These are phyloP conservation scores for Balaeniceps rex DNA, from an alignment of 2,113 vertebrate genomes.

Conservation along the genomic window DNA sequence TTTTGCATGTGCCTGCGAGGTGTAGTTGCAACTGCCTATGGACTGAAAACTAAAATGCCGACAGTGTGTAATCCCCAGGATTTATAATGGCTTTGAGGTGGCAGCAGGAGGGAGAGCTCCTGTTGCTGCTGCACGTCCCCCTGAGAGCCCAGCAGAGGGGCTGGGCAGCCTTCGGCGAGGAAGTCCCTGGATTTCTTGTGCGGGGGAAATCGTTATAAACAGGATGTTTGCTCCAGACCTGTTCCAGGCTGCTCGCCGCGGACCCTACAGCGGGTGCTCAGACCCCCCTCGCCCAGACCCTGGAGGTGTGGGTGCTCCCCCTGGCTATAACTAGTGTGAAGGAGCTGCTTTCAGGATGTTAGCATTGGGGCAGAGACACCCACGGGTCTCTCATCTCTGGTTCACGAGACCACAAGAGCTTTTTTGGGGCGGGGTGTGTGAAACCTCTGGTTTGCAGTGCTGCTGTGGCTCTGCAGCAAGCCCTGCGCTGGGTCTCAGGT, in stretches of 20 bases:
- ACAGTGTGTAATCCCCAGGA: rapidly evolving
- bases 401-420: neutral
- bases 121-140: neutral
- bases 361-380: neutral
- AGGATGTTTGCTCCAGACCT: slow-evolving; percentile 4
- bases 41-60: neutral
- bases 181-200: neutral
- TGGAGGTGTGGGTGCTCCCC: neutral
- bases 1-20: neutral
- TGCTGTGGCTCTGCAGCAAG: neutral
- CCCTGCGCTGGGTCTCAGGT: neutral
- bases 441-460: rapidly evolving
- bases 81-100: neutral
- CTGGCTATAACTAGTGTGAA: neutral
- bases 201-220: neutral
- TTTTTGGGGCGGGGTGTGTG: neutral
- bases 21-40: rapidly evolving
- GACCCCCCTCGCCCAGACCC: neutral
- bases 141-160: neutral
- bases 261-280: neutral
- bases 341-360: neutral
- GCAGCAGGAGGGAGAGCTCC: neutral
- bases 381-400: rapidly evolving
- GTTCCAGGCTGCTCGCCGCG: neutral
- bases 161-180: neutral